Conservation (phyloP, 2,888 invertebrate genomes). For the Eupithecia dodoneata region DNA sequence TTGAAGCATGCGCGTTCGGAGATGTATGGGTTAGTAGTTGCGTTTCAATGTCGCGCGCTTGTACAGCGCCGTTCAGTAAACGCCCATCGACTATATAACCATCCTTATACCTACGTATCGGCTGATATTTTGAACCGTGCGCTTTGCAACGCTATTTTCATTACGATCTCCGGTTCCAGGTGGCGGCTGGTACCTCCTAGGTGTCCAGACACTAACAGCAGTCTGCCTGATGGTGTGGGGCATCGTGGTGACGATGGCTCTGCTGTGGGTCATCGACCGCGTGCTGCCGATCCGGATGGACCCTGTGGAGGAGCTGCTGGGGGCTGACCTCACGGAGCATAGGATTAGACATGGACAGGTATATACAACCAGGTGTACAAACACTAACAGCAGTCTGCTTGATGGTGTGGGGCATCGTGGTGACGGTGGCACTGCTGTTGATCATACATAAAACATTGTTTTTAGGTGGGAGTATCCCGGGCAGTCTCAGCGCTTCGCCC, state of each 20-base stretch:
- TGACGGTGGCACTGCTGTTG: conserved; percentile 90
- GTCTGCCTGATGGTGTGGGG: conserved; percentile 91
- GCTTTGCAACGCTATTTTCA: no score
- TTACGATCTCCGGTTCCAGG: conserved; percentile 73
- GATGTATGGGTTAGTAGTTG: no score
- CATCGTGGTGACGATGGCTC: conserved; percentile 86
- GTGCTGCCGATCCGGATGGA: conserved; percentile 93
- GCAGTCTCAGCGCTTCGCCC: conserved; percentile 90
- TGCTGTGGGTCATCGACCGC: conserved; percentile 92
- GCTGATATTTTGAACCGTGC: no score
- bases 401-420: conserved; percentile 88
- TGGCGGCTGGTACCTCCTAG: conserved; percentile 94
- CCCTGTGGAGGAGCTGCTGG: conserved; percentile 92
- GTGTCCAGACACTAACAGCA: conserved; percentile 90
- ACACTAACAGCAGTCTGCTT: conserved; percentile 88
- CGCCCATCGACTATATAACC: no score
- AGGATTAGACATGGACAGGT: conserved; percentile 89
- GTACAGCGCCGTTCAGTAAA: no score
- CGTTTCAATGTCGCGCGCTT: no score
- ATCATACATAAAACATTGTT: conserved; percentile 72
- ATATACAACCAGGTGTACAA: conserved; percentile 82
- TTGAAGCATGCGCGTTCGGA: no score
- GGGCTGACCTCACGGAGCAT: conserved; percentile 96
- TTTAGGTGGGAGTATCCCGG: conserved; percentile 86
- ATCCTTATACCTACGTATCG: no score